Percentiles rank a stretch among this genome's conserved stretches.
Conservation (phyloP, 1,140 invertebrate genomes). For the Drosophila auraria region DNA sequence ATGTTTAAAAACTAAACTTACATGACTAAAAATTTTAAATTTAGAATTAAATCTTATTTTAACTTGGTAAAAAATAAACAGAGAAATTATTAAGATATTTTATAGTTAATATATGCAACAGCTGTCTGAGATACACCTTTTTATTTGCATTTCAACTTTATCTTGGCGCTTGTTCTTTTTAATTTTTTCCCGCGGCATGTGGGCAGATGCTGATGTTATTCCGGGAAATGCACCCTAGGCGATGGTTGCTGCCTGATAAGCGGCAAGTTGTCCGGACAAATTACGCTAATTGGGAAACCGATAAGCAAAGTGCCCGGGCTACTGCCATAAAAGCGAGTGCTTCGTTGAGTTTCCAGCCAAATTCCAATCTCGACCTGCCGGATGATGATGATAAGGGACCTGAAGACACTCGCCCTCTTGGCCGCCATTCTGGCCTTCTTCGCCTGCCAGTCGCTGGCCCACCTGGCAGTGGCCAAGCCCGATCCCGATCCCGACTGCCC, state of each 20-base stretch:
- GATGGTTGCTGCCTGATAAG: constrained; percentile 14
- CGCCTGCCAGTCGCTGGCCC: constrained; percentile 3
- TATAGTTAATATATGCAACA: background rate
- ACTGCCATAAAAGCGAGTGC: constrained; percentile 56
- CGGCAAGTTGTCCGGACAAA: constrained; percentile 19
- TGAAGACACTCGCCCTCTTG: constrained; percentile 27
- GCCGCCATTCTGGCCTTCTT: constrained; percentile 34
- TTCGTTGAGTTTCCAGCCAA: constrained; percentile 5
- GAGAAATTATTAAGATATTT: background rate
- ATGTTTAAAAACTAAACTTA: background rate
- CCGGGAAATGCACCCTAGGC: background rate
- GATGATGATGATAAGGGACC: constrained; percentile 35
- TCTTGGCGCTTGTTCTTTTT: constrained; percentile 21
- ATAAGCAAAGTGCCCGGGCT: constrained; percentile 44
- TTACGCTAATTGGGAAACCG: constrained; percentile 62
- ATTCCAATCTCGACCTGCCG: constrained; percentile 10
- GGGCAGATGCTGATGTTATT: constrained; percentile 2
- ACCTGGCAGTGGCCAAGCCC: background rate
- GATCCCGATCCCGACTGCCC: constrained; percentile 3
- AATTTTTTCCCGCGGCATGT: background rate
- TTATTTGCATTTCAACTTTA: background rate
- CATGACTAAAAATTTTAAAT: too few species aligned
- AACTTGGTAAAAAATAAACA: background rate
- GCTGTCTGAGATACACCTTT: background rate
- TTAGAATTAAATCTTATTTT: background rate